Base-by-base conservation (phyloP, 2,888 invertebrate species). In the Hirtodrosophila alboralis region DNA sequence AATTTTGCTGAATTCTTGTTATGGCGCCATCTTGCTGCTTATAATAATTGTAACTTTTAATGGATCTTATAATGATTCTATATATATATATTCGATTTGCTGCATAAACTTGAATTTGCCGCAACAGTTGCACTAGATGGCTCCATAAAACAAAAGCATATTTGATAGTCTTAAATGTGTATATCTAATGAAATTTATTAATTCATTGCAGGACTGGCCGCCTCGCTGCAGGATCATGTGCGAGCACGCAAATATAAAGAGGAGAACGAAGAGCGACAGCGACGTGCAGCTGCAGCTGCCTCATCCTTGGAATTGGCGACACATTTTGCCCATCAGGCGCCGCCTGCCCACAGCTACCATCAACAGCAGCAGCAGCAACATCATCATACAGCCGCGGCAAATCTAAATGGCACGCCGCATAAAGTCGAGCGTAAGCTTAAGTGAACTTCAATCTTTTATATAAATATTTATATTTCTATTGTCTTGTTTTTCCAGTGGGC, bases 161-260 rank as follows among this genome's bases (percentile, higher is more conserved):
- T 6, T 6, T 1, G 5, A 9, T 4, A 8, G 5, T 1, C n/a
- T 1, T 8, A 9, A 16, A 6, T 12, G 6, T 6, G n/a, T 37
- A 16, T 40, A 40, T 1, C 52, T 47, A 44, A 57, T 7, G 10
- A 0, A 9, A 5, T 21, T n/a, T 9, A 10, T 28, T 9, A 1
- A 7, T 33, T 44, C 30, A 0, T 52, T 59, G 2, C 48, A 93
- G 96, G 96, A 58, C 90, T 96, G 60, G 96, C 96, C 16, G 96
- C 96, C 44, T 95, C 95, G 51, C 90, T 96, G 66, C 96, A 96
- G 88, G 95, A 95, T 58, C 93, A 96, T 75, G 95, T 96, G 73
- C 92, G 96, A 49, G 93, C 93, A 76, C 93, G 92, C 91, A 93
- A 93, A 87, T 93, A 92, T 51, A 92, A 92, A 63, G 91, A 90